These are phyloP conservation scores for Scophthalmus maximus DNA, from an alignment of 2,113 vertebrate genomes.

Conservation along the genomic window DNA sequence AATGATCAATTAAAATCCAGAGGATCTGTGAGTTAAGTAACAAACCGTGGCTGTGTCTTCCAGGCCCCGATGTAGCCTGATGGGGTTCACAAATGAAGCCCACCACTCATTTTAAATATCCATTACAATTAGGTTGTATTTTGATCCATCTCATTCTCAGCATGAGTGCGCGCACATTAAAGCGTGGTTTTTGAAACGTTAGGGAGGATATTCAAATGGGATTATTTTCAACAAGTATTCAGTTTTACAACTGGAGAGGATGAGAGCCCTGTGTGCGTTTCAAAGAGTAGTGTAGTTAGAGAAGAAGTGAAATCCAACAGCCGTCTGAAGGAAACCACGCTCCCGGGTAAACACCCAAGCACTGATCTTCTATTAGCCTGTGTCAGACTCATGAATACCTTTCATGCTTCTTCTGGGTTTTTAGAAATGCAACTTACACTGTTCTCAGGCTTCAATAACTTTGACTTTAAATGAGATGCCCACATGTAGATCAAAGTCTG, in stretches of 20 bases:
- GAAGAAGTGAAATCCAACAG: conserved; percentile 36
- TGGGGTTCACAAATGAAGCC: conserved; percentile 16
- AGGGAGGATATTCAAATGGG: neutral
- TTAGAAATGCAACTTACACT: conserved; percentile 26
- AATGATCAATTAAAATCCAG: conserved; percentile 64
- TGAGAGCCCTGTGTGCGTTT: neutral
- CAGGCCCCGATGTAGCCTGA: no score
- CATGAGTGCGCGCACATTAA: neutral
- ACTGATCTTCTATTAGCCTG: conserved; percentile 45
- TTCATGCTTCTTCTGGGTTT: conserved; percentile 31
- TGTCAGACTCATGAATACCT: conserved; percentile 46
- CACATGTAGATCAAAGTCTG: conserved; percentile 38
- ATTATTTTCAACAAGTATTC: neutral
- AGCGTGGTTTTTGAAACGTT: neutral
- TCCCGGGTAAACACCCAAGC: conserved; percentile 14
- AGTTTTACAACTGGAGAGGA: neutral
- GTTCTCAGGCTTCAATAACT: conserved; percentile 23
- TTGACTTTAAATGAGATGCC: conserved; percentile 19
- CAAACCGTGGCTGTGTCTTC: conserved; percentile 28
- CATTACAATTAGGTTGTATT: conserved; percentile 2
- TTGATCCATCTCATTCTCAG: neutral
- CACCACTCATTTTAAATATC: conserved; percentile 14
- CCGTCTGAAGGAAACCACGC: conserved; percentile 23
- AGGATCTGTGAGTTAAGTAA: conserved; percentile 23
- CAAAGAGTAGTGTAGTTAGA: conserved; percentile 7